Conservation (phyloP, 1,140 invertebrate genomes). For the Drosophila bipectinata region DNA sequence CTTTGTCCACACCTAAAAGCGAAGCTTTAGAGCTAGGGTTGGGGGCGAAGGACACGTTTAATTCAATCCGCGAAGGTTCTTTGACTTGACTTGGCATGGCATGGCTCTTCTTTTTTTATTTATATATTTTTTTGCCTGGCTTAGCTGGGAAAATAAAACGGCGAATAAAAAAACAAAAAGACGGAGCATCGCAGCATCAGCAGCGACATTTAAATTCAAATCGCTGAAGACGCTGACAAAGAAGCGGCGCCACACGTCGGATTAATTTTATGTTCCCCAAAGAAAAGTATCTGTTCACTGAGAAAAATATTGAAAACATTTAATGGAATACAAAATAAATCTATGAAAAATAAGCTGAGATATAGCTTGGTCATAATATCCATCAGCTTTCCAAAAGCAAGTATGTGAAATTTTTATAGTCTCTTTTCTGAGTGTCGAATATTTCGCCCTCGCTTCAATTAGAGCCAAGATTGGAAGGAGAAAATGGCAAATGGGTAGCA, state of each 20-base stretch:
- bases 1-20: slow-evolving; percentile 52
- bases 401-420: neutral
- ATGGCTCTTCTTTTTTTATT: slow-evolving; percentile 30
- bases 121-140: slow-evolving; percentile 34
- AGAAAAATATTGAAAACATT: neutral
- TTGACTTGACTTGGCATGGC: slow-evolving; percentile 36
- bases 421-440: neutral
- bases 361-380: neutral
- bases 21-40: slow-evolving; percentile 10
- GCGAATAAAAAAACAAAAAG: slow-evolving; percentile 45
- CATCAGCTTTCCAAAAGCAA: neutral
- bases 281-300: slow-evolving; percentile 16
- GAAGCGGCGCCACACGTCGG: slow-evolving; percentile 78
- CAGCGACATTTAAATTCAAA: slow-evolving; percentile 79
- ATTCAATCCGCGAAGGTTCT: slow-evolving; percentile 78
- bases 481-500: slow-evolving; percentile 1
- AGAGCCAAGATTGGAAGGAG: slow-evolving; percentile 29
- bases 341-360: neutral
- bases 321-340: neutral
- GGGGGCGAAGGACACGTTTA: slow-evolving; percentile 68
- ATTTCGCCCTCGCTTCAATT: slow-evolving; percentile 61
- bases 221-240: slow-evolving; percentile 76
- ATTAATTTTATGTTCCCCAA: slow-evolving; percentile 78
- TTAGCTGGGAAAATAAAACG: slow-evolving; percentile 57
- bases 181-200: slow-evolving; percentile 1